Base-by-base conservation (phyloP, 1,140 invertebrate genomes). In the Stenopsyche tienmushanensis region DNA sequence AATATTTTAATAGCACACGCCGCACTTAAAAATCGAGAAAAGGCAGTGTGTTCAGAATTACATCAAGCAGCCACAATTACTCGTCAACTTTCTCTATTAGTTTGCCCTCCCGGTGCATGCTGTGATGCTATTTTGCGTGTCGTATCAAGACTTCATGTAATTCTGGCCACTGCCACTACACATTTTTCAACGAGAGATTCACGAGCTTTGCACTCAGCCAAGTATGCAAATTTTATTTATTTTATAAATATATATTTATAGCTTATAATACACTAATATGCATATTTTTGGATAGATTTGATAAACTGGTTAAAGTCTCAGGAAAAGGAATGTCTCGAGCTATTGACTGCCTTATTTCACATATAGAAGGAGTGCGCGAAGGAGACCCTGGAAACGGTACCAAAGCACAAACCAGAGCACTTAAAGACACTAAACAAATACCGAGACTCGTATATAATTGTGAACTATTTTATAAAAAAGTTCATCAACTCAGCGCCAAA, bases 351-450 rank as follows among this genome's bases (percentile, higher is more conserved):
- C 75, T 84, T 1, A 80, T 84, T 44, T 72, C 72, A 0, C 72
- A 79, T 47, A 73, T 79, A 9, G 83, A 83, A 72, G 80, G 82
- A 75, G 78, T 79, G 54, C 81, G 45, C 1, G 71, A 64, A 8
- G 58, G 71, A 2, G 26, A 13, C 13, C 7, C 18, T 13, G 8
- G 20, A 20, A 47, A 10, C 1, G 20, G 41, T 47, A 25, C 42
- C 10, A 47, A 47, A 29, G 54, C 17, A 34, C 62, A 80, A 29
- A 81, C 75, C 34, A 81, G 81, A 77, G 76, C 84, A 53, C 71
- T 84, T n/a, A 78, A 76, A 62, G 81, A 84, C 73, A 82, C 81
- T 0, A 80, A 80, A 73, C 65, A 73, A 15, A 84, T 85, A 66
- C 83, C 83, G 1, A 76, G 76, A 49, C 75, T 83, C 1, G 72